Conservation (phyloP, 1,140 invertebrate species). For the Drosophila equinoxialis region DNA sequence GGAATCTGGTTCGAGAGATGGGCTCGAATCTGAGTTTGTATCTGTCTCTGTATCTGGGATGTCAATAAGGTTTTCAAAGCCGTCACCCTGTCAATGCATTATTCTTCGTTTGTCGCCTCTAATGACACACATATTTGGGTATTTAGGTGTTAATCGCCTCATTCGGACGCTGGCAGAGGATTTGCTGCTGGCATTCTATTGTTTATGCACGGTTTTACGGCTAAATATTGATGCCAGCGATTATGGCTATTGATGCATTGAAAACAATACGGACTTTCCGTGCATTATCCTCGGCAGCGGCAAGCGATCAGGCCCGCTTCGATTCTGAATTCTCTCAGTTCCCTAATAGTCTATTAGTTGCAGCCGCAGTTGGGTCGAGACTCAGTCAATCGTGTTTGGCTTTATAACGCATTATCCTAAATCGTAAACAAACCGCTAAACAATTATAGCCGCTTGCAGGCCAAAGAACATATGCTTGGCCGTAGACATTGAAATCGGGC, state of each 20-base stretch:
- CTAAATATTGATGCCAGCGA: constrained; percentile 78
- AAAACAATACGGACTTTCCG: constrained; percentile 71
- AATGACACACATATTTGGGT: constrained; percentile 73
- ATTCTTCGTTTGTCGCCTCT: constrained; percentile 78
- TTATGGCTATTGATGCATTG: constrained; percentile 71
- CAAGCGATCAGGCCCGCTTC: constrained; percentile 43
- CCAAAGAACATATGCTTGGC: constrained; percentile 42
- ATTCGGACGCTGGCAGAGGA: constrained; percentile 68
- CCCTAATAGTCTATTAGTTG: constrained; percentile 55
- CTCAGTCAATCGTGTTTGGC: constrained; percentile 78
- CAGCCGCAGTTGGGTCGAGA: constrained; percentile 36
- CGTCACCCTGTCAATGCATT: constrained; percentile 65
- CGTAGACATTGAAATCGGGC: constrained; percentile 28
- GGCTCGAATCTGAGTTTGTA: no score
- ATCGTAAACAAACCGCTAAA: constrained; percentile 79
- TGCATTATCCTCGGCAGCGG: constrained; percentile 55
- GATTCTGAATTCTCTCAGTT: constrained; percentile 18
- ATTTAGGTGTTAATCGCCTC: constrained; percentile 74
- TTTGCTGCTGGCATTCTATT: constrained; percentile 53
- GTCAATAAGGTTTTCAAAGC: constrained; percentile 52
- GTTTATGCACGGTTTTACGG: constrained; percentile 42
- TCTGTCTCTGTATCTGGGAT: background rate
- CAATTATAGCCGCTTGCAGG: constrained; percentile 63
- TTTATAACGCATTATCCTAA: constrained; percentile 79
- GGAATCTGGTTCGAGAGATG: no score